Conservation (phyloP, 1,140 invertebrate species). For the Sinonovacula constricta region DNA sequence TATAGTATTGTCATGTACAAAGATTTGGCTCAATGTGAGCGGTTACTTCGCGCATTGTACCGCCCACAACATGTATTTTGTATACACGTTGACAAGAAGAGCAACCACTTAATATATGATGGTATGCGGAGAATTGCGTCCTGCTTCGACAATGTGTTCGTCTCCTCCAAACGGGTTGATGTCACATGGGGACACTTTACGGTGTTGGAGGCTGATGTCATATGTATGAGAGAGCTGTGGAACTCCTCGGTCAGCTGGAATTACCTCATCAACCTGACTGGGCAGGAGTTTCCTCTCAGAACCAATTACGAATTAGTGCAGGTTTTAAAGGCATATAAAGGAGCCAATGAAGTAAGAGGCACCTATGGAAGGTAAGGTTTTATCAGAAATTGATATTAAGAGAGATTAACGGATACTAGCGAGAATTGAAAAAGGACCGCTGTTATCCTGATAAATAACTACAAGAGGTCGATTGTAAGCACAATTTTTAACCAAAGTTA, state of each 20-base stretch:
- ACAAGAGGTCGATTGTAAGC: too few relatives aligned
- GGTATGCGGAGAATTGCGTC: conserved; percentile 54
- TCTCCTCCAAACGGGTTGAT: conserved; percentile 59
- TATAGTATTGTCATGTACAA: conserved; percentile 71
- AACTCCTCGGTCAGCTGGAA: conserved; percentile 60
- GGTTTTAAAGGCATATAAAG: conserved; percentile 49
- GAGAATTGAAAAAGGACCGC: too few relatives aligned
- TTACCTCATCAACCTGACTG: conserved; percentile 65
- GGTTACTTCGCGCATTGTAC: conserved; percentile 71
- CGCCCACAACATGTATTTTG: conserved; percentile 75
- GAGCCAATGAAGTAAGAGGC: conserved; percentile 23
- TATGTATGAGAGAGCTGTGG: conserved; percentile 67
- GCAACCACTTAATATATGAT: conserved; percentile 33
- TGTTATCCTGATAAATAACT: too few relatives aligned
- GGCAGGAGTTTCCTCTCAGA: too few relatives aligned
- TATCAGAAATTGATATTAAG: conserved; percentile 62
- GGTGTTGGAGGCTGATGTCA: conserved; percentile 63
- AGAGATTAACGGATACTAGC: too few relatives aligned
- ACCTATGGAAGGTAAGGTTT: conserved; percentile 19
- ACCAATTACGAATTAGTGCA: conserved; percentile 54
- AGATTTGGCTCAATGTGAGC: conserved; percentile 67
- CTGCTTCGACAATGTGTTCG: conserved; percentile 71
- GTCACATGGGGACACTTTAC: conserved; percentile 58
- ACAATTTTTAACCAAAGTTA: too few relatives aligned
- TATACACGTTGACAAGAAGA: conserved; percentile 73